phyloP scores from a whole-genome alignment of 2,797 vertebrate genomes.

The Tokudaia tokunoshimensis region DNA sequence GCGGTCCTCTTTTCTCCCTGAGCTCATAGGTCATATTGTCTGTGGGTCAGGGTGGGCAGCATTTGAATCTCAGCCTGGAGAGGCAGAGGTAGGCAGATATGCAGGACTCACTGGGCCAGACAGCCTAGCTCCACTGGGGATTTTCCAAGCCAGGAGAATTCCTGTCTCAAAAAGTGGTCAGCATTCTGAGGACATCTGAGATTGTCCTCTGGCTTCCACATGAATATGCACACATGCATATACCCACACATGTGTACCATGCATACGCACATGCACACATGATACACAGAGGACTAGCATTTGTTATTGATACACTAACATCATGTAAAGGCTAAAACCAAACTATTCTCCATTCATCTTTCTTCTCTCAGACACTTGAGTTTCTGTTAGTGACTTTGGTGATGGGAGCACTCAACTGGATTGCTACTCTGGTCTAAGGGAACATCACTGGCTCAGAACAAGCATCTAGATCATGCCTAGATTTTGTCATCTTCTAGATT shows the following conservation, averaged over 20 bases:
- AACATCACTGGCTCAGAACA: not conserved
- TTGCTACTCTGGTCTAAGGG: not conserved
- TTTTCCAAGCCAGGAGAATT: not conserved
- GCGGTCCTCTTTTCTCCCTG: not conserved
- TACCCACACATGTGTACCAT: not conserved
- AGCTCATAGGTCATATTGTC: not conserved
- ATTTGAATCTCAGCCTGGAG: not conserved
- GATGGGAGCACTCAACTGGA: not conserved
- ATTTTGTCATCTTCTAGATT: not conserved
- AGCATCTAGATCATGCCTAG: not conserved
- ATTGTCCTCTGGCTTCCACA: not conserved
- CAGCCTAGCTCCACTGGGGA: not conserved
- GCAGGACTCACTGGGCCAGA: not conserved
- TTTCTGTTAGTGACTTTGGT: too few species aligned
- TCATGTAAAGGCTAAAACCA: not conserved
- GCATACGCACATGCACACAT: not conserved
- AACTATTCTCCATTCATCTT: not conserved
- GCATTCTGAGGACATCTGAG: not conserved
- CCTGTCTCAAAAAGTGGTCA: not conserved
- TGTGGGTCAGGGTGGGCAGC: too few species aligned
- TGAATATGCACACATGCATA: not conserved
- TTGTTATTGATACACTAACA: not conserved
- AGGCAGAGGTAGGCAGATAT: not conserved
- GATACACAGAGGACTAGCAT: not conserved
- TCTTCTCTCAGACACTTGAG: not conserved